These are phyloP conservation scores for Geococcyx californianus DNA, from an alignment of 2,113 vertebrate species.

Conservation along the genomic window DNA sequence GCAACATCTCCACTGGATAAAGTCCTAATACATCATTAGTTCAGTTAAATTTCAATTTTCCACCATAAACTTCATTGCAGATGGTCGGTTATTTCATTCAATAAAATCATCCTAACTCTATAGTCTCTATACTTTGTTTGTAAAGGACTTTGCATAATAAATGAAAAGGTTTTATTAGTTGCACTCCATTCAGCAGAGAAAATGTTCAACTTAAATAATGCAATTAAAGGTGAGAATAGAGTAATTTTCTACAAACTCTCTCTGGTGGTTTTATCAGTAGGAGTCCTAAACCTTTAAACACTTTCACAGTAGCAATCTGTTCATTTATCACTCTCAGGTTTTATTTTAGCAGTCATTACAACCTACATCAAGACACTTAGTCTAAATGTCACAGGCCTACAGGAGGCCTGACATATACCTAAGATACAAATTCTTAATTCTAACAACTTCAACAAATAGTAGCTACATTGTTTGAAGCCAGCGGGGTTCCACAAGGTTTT, in stretches of 20 bases:
- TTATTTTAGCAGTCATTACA: conserved; percentile 53
- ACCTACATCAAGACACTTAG: conserved; percentile 13
- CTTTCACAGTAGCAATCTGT: conserved; percentile 26
- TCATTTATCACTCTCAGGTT: conserved; percentile 14
- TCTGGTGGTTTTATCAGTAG: conserved; percentile 45
- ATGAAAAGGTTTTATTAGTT: conserved; percentile 60
- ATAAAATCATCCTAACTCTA: conserved; percentile 9
- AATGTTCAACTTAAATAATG: conserved; percentile 64
- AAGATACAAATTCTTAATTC: not conserved
- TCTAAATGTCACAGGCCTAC: not conserved
- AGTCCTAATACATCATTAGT: not conserved
- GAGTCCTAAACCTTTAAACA: conserved; percentile 60
- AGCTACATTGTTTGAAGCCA: not conserved
- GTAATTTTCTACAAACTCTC: conserved; percentile 58
- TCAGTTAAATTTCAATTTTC: conserved; percentile 28
- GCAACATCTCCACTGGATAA: not conserved
- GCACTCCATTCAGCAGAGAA: conserved; percentile 12
- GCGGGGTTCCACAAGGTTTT: not conserved
- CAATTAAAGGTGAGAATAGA: conserved; percentile 68
- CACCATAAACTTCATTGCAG: not conserved
- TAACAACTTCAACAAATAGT: not conserved
- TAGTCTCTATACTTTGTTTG: conserved; percentile 39
- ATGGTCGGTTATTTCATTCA: conserved; percentile 13
- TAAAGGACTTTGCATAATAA: conserved; percentile 61
- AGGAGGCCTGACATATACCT: conserved; percentile 31